phyloP scores from a whole-genome alignment of 1,140 invertebrate species.

The Orius insidiosus region DNA sequence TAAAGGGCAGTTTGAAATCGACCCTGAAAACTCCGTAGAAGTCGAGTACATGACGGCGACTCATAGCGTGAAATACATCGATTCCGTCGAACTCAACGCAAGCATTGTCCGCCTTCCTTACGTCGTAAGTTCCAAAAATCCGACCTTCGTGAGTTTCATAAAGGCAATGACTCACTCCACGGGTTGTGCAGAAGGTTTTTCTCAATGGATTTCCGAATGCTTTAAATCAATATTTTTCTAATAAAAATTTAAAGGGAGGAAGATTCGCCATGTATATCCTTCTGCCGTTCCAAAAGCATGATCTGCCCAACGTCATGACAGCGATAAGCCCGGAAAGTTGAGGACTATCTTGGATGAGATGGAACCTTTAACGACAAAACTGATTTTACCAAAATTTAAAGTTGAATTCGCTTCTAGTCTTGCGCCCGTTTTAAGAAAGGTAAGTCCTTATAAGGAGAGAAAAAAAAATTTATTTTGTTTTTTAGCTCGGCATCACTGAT shows the following conservation, averaged over 20 bases:
- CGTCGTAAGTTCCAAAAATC: slow-evolving; percentile 39
- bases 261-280: slow-evolving; percentile 55
- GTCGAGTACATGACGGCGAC: slow-evolving; percentile 47
- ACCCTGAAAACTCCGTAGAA: slow-evolving; percentile 26
- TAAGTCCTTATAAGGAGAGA: slow-evolving; percentile 23
- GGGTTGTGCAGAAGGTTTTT: too few relatives aligned
- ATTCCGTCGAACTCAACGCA: slow-evolving; percentile 43
- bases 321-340: slow-evolving; percentile 35
- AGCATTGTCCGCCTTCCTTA: slow-evolving; percentile 67
- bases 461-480: slow-evolving; percentile 19
- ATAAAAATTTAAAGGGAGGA: slow-evolving; percentile 35
- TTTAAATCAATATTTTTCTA: background rate
- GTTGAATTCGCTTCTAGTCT: slow-evolving; percentile 48
- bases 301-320: slow-evolving; percentile 36
- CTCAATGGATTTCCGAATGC: too few relatives aligned
- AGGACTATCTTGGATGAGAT: slow-evolving; percentile 36
- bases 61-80: slow-evolving; percentile 42
- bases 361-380: slow-evolving; percentile 36
- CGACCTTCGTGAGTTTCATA: too few relatives aligned
- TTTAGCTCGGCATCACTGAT: slow-evolving; percentile 45
- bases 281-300: slow-evolving; percentile 42
- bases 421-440: slow-evolving; percentile 39
- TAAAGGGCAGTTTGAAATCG: slow-evolving; percentile 34
- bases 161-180: too few relatives aligned
- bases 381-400: slow-evolving; percentile 58